Evolutionary conservation across 2,797 vertebrate genomes (phyloP).

Genomic region (Rhynchonycteris naso): DNA sequence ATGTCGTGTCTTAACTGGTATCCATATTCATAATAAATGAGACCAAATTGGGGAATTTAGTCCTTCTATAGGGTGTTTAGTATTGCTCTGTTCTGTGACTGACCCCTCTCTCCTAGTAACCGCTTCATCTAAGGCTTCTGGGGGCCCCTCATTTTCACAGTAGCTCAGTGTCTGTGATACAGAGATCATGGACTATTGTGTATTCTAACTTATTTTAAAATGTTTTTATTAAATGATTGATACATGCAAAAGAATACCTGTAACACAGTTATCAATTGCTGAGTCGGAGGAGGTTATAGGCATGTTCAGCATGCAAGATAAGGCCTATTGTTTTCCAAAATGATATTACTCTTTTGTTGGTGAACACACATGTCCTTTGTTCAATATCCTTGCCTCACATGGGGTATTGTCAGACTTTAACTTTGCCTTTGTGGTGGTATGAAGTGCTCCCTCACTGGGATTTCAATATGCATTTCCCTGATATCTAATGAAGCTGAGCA

Average conservation of each 20-base stretch:
- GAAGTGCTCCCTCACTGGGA: background rate
- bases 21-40: background rate
- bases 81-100: background rate
- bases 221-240: background rate
- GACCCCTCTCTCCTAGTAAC: background rate
- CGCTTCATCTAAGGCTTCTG: background rate
- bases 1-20: background rate
- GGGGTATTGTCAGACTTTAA: background rate
- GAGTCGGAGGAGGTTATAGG: background rate
- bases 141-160: background rate
- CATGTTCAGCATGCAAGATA: background rate
- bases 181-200: background rate
- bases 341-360: background rate
- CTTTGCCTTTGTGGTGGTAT: background rate
- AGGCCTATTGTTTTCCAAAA: background rate
- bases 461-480: background rate
- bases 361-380: background rate
- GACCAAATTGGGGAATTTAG: background rate
- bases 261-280: background rate
- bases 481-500: background rate
- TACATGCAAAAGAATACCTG: background rate
- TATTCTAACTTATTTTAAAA: background rate
- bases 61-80: background rate
- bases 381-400: background rate
- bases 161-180: background rate